A percentile compares a stretch with the other conserved stretches of the same genome.
These are phyloP conservation scores for Vanessa cardui DNA, from an alignment of 2,888 invertebrate genomes.

Conservation along the genomic window DNA sequence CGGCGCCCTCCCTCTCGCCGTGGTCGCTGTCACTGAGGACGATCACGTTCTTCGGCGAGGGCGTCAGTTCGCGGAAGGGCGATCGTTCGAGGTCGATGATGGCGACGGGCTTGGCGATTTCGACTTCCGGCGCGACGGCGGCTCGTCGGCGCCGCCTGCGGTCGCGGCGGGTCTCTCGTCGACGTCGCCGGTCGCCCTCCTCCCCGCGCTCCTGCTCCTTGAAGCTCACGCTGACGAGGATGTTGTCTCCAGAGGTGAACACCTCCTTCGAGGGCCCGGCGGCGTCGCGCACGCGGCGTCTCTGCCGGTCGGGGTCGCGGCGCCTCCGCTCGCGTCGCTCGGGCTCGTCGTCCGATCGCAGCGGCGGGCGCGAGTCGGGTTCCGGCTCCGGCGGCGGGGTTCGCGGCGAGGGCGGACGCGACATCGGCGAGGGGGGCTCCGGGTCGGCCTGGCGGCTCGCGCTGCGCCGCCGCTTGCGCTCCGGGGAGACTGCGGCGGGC, in stretches of 20 bases:
- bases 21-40: slow-evolving; percentile 92
- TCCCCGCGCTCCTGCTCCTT: slow-evolving; percentile 84
- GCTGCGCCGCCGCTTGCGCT: slow-evolving; percentile 60
- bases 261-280: slow-evolving; percentile 91
- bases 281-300: slow-evolving; percentile 50
- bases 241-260: slow-evolving; percentile 96
- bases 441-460: slow-evolving; percentile 50
- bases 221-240: slow-evolving; percentile 95
- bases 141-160: slow-evolving; percentile 49
- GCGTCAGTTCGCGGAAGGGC: slow-evolving; percentile 91
- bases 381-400: slow-evolving; percentile 82
- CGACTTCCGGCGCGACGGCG: slow-evolving; percentile 45
- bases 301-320: slow-evolving; percentile 42
- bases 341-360: slow-evolving; percentile 56
- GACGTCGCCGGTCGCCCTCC: slow-evolving; percentile 57
- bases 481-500: slow-evolving; percentile 51
- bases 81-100: slow-evolving; percentile 93
- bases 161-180: slow-evolving; percentile 47
- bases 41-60: slow-evolving; percentile 91
- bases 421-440: slow-evolving; percentile 50
- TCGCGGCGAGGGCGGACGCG: slow-evolving; percentile 84
- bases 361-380: slow-evolving; percentile 63
- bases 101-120: slow-evolving; percentile 86
- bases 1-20: slow-evolving; percentile 68
- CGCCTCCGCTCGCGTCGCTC: slow-evolving; percentile 45